Conservation (phyloP, 2,888 invertebrate species). For the Marasmarcha lunaedactyla region DNA sequence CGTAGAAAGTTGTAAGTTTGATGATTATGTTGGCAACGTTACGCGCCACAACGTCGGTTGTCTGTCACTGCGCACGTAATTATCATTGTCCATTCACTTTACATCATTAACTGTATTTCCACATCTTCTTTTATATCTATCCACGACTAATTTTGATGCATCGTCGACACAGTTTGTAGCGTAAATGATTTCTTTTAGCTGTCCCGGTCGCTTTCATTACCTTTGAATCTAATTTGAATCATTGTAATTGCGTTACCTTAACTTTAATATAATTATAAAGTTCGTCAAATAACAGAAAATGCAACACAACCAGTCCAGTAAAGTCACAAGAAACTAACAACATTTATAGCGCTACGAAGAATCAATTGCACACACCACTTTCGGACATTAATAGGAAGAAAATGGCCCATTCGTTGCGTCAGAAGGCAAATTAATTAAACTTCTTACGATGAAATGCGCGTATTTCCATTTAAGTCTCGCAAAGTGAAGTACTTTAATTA, state of each 20-base stretch:
- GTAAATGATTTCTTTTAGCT: constrained; percentile 59
- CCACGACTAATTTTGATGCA: constrained; percentile 33
- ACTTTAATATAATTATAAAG: too few relatives aligned
- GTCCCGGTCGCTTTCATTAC: constrained; percentile 47
- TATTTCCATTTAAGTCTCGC: constrained; percentile 46
- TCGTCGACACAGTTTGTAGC: constrained; percentile 45
- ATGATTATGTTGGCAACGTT: constrained; percentile 51
- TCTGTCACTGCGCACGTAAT: constrained; percentile 41
- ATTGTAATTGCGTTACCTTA: constrained; percentile 50
- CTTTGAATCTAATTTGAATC: constrained; percentile 43
- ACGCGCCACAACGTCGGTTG: constrained; percentile 43
- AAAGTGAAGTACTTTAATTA: constrained; percentile 57
- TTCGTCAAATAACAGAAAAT: too few relatives aligned
- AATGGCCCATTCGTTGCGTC: constrained; percentile 48
- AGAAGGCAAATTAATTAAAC: constrained; percentile 57
- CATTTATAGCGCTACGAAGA: constrained; percentile 47
- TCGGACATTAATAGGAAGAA: constrained; percentile 49
- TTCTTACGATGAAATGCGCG: constrained; percentile 42
- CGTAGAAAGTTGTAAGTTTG: constrained; percentile 21
- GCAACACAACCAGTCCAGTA: too few relatives aligned
- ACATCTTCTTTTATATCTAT: constrained; percentile 52
- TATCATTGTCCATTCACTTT: constrained; percentile 63
- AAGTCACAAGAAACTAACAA: too few relatives aligned
- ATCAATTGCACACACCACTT: constrained; percentile 57
- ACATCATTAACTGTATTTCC: constrained; percentile 57